Base-by-base conservation (phyloP, 2,888 invertebrate genomes). In the Julus scanicus region DNA sequence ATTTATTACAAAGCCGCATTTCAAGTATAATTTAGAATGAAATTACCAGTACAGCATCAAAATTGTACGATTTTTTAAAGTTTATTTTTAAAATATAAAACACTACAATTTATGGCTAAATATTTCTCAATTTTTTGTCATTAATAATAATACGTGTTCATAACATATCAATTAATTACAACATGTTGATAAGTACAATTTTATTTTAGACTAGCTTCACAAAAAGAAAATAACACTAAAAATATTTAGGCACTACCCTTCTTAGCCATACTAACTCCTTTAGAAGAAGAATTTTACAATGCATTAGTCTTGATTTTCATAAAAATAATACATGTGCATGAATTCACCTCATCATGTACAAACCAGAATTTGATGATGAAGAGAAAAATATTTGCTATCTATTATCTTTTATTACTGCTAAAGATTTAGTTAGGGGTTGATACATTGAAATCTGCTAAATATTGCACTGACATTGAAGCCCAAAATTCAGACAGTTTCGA, bases 401-500 rank as follows among this genome's bases (percentile, higher is more conserved):
- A 44, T 37, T 37, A 86, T 13, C 37, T 37, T 37, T 80, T 29
- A 80, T 37, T 37, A 80, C 37, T 80, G 13, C 80, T 8, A 9
- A 3, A 9, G 2, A 37, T 80, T 13, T 13, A 80, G 37, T 3
- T 63, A 4, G 87, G n/a, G 29, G 44, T 20, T 37, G 20, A 15
- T 71, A 39, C 40, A 13, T 20, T 20, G 0, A 89, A 88, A 53
- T 90, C 89, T 89, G 89, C 91, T 13, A 92, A 89, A 15, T 90
- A 90, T 88, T 92, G 91, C 86, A 93, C 90, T 11, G 93, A n/a
- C 91, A 87, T 91, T 89, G n/a, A n/a, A n/a, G n/a, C n/a, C 0
- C 92, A 92, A 87, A 93, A 91, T 88, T 91, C 91, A 88, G 91
- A 91, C 84, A 93, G 90, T 88, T 92, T 92, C 15, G 90, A 88